These are phyloP conservation scores for Cynoglossus semilaevis DNA, from an alignment of 2,113 vertebrate species.

Conservation along the genomic window DNA sequence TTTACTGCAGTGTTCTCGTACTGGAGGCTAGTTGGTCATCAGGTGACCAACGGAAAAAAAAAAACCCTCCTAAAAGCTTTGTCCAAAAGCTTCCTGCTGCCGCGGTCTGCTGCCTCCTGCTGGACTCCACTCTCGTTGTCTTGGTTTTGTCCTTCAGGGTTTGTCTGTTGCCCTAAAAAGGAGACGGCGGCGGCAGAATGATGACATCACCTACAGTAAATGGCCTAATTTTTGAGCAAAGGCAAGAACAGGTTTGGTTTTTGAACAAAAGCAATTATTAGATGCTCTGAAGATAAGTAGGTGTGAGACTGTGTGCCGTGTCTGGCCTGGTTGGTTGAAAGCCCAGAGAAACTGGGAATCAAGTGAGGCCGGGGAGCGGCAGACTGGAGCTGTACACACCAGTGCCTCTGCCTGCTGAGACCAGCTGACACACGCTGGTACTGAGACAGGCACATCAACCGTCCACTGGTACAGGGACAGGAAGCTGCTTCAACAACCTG, in stretches of 20 bases:
- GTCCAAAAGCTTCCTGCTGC: no score
- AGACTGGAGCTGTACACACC: constrained; percentile 79
- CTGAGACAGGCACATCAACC: constrained; percentile 70
- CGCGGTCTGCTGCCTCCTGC: no score
- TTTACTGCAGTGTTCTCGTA: no score
- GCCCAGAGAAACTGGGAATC: constrained; percentile 45
- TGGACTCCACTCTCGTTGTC: no score
- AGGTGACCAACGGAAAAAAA: no score
- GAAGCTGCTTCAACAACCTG: constrained; percentile 60
- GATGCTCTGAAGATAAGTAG: constrained; percentile 27
- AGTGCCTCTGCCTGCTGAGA: constrained; percentile 75
- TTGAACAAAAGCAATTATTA: constrained; percentile 70
- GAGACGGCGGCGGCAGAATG: background rate
- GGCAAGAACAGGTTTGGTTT: constrained; percentile 44
- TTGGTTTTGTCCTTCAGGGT: no score
- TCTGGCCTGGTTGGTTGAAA: constrained; percentile 47
- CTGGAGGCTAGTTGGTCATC: no score
- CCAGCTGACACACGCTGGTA: constrained; percentile 76
- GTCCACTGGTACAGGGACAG: constrained; percentile 60
- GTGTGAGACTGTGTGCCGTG: constrained; percentile 49
- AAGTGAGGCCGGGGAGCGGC: constrained; percentile 52
- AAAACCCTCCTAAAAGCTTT: no score
- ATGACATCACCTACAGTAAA: background rate
- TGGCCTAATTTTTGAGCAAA: constrained; percentile 20
- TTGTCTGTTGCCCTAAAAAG: no score